Base-by-base conservation (phyloP, 2,113 vertebrate genomes). In the Hypocryptadius cinnamomeus region DNA sequence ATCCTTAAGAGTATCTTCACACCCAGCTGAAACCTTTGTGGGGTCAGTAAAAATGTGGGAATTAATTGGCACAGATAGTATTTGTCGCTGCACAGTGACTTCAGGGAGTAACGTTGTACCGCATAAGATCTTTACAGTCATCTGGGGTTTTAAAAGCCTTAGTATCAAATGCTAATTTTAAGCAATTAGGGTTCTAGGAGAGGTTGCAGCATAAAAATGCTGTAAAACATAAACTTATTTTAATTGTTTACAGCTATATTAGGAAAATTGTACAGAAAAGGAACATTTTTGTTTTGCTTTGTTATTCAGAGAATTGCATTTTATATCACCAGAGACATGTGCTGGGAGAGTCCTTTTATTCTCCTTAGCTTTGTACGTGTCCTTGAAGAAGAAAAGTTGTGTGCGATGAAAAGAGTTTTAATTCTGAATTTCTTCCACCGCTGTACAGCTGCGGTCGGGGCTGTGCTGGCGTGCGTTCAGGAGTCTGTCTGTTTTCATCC, bases 401-500 rank as follows among this genome's bases (percentile, higher is more conserved):
- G 44, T 90, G 76, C 42, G 65, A 74, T 93, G 69, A 76, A 68
- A 77, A 73, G 87, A 87, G 60, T 47, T 94, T 93, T 71, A 63
- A 44, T 82, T 60, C 85, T 63, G 82, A 85, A 25, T 87, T 87
- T 77, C 77, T 91, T 85, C 56, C 79, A 66, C 53, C 1, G 0
- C 22, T 50, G 64, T 79, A 71, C 85, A 90, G 76, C 72, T 95
- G 93, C 0, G 23, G 82, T 86, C 60, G 37, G 76, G 73, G 69
- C 66, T 71, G 64, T 70, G 79, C 79, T 95, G 96, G 94, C 87
- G 0, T 14, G n/a, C 0, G 0, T 87, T 94, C 93, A 90, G 85
- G 59, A 89, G 72, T 10, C 86, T 86, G 91, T 74, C 91, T 93
- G 94, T 85, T 94, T 94, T 70, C 87, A 84, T 92, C 87, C 72